Percentiles rank a stretch among this genome's conserved stretches.
Evolutionary conservation across 2,888 invertebrate species (phyloP).

Genomic region (Tinea pellionella): DNA sequence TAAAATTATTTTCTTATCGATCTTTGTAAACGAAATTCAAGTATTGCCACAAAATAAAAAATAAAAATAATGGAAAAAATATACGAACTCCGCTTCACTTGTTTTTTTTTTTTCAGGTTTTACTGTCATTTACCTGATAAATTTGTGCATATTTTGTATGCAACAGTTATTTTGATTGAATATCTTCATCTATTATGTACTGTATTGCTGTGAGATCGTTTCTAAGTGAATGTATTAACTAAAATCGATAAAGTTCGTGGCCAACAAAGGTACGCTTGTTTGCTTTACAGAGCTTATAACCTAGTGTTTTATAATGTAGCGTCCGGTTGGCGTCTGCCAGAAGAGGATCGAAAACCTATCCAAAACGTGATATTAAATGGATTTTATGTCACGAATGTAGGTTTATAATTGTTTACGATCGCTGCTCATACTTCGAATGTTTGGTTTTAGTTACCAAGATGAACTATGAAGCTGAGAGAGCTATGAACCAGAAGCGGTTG

Average conservation of each 20-base stretch:
- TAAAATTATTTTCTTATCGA: too few species aligned
- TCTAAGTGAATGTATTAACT: constrained; percentile 59
- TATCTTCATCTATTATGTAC: constrained; percentile 60
- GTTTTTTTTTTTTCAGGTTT: constrained; percentile 68
- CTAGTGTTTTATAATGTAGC: constrained; percentile 63
- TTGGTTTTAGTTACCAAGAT: constrained; percentile 53
- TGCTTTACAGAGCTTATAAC: constrained; percentile 61
- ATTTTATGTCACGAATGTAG: not conserved
- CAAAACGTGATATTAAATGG: constrained; percentile 21
- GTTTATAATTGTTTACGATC: not conserved
- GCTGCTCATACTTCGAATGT: not conserved
- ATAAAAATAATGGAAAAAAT: constrained; percentile 51
- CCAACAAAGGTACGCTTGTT: constrained; percentile 71
- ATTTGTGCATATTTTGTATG: constrained; percentile 65
- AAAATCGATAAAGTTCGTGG: constrained; percentile 69
- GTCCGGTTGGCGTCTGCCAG: constrained; percentile 69
- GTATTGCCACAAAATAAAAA: constrained; percentile 2
- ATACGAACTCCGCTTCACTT: constrained; percentile 62
- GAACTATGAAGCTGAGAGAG: constrained; percentile 67
- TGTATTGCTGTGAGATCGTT: constrained; percentile 48
- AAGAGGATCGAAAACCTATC: constrained; percentile 44
- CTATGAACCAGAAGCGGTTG: constrained; percentile 66
- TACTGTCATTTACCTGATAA: constrained; percentile 66
- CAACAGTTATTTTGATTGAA: constrained; percentile 60
- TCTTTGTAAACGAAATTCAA: too few species aligned